Evolutionary conservation across 2,797 vertebrate genomes (phyloP), one percentile per base, ranked within the genome.

Genomic region (Pangasius larnaudii): DNA sequence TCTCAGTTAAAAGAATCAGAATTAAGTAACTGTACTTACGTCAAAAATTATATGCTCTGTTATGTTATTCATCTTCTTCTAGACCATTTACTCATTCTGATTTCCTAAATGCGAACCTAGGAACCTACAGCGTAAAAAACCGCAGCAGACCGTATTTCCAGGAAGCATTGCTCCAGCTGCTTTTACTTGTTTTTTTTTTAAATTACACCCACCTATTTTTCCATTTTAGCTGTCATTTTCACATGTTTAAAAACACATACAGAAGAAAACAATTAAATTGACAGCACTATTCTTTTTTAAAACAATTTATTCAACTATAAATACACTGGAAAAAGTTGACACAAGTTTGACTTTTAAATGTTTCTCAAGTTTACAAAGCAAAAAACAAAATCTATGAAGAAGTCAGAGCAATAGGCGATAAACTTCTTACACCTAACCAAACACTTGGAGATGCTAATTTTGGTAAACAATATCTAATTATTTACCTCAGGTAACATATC

Each of bases 11-110:
- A 42, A 24, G 1, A 65, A 22, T 30, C 2, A n/a, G 11, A 58
- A 53, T 75, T 58, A 39, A 86, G 14, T 18, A 63, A n/a, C 46
- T 69, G 46, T 86, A 91, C 90, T 91, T 82, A 91, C 90, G 6
- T 69, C 9, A 24, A 36, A 0, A 87, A 19, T 2, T 0, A 30
- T 0, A 18, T 0, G 1, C 0, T 85, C 1, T 75, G 33, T 51
- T 36, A 89, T 61, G 3, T 42, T 0, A 33, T 1, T 18, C 88
- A 91, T 89, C 5, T 58, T 83, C 51, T 16, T 79, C 14, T 7
- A 69, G n/a, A 56, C 81, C 3, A 7, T 27, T 86, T 63, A 18
- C 18, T 61, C 0, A 56, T 36, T 36, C 11, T 49, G 51, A 77
- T 84, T 78, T 84, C 51, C 58, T 9, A 85, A 82, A n/a, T 74